Conservation (phyloP, 2,797 vertebrate genomes). For the Characodon lateralis region DNA sequence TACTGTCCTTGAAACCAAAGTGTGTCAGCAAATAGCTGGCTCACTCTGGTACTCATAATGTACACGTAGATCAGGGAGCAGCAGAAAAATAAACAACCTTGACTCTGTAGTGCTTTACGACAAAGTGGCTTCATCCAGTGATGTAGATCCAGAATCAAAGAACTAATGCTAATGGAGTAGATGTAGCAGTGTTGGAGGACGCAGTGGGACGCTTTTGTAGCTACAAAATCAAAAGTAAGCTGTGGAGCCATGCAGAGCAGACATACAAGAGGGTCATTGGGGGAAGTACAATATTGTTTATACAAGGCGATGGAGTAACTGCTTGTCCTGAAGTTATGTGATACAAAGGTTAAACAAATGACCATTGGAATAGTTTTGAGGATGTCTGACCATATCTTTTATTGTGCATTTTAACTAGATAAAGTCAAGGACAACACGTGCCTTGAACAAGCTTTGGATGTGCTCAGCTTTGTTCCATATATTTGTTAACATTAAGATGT, state of each 20-base stretch:
- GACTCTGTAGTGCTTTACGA: not conserved
- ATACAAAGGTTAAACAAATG: conserved; percentile 3
- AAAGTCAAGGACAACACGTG: conserved; percentile 14
- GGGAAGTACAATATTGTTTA: conserved; percentile 3
- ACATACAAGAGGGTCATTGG: conserved; percentile 2
- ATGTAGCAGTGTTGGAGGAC: not conserved
- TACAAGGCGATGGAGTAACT: not conserved
- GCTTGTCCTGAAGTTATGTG: conserved; percentile 7
- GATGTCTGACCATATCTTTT: not conserved
- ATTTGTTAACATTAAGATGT: not conserved
- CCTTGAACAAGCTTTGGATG: not conserved
- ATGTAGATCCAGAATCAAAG: not conserved
- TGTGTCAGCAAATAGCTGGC: conserved; percentile 36
- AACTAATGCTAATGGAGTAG: not conserved
- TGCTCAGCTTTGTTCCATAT: not conserved
- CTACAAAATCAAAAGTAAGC: conserved; percentile 6
- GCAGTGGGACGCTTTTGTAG: not conserved
- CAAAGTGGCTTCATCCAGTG: not conserved
- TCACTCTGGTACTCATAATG: conserved; percentile 23
- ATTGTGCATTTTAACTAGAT: conserved; percentile 29
- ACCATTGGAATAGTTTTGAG: not conserved
- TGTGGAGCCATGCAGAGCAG: conserved; percentile 6
- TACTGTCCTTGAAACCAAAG: conserved; percentile 50
- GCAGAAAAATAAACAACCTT: conserved; percentile 31
- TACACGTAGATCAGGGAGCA: conserved; percentile 16